Evolutionary conservation across 2,888 invertebrate genomes (phyloP).

Genomic region (Tenthredo scrophulariae): DNA sequence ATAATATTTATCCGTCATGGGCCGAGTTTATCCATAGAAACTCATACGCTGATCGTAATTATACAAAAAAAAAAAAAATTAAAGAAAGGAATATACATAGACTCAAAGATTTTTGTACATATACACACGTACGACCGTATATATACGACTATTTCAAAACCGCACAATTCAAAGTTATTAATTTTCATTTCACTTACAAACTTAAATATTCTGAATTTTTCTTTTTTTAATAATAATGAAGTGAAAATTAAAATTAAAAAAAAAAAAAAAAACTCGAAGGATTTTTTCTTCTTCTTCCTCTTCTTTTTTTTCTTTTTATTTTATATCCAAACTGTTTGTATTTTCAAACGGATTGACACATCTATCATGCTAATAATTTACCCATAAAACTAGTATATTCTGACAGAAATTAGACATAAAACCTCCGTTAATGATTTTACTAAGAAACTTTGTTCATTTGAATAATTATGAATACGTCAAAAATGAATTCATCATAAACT

Average conservation of each 20-base stretch:
- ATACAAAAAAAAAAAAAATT: not conserved
- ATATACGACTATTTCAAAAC: not conserved
- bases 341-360: slow-evolving; percentile 11
- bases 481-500: slow-evolving; percentile 22
- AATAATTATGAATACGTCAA: not conserved
- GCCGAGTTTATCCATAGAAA: not conserved
- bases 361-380: slow-evolving; percentile 20
- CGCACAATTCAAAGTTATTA: not conserved
- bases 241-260: not conserved
- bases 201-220: not conserved
- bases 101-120: not conserved
- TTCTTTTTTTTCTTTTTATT: not conserved
- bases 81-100: not conserved
- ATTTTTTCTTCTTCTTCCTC: not conserved
- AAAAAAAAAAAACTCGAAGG: not conserved
- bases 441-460: slow-evolving; percentile 17
- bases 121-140: too few relatives aligned
- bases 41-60: slow-evolving; percentile 29
- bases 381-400: slow-evolving; percentile 19
- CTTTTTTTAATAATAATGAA: not conserved
- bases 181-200: not conserved
- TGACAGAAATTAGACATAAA: slow-evolving; percentile 15
- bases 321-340: not conserved
- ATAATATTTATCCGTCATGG: slow-evolving; percentile 71
- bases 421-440: slow-evolving; percentile 26